phyloP scores from a whole-genome alignment of 2,888 invertebrate species.

The Mythimna albipuncta region DNA sequence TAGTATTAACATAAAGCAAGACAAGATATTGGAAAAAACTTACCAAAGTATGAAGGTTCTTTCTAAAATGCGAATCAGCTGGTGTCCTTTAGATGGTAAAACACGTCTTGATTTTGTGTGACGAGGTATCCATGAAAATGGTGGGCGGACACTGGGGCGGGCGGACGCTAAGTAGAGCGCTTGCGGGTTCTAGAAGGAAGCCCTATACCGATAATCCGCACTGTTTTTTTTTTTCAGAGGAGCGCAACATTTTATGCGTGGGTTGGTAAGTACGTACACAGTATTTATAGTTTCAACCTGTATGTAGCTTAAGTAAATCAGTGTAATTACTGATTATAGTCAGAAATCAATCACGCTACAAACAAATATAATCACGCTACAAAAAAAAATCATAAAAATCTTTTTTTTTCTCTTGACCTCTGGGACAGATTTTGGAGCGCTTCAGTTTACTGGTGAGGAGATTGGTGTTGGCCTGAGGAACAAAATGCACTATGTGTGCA shows the following conservation, averaged over 20 bases:
- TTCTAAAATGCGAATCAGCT: not conserved
- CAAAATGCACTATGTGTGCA: no score
- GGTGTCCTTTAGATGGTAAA: constrained; percentile 17
- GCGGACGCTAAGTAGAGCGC: constrained; percentile 76
- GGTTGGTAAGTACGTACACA: no score
- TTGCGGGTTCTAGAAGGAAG: constrained; percentile 78
- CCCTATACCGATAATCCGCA: constrained; percentile 83
- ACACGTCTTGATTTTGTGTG: constrained; percentile 32
- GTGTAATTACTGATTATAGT: no score
- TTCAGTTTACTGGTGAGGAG: no score
- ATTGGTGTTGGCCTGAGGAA: no score
- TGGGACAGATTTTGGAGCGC: no score
- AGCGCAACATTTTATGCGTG: constrained; percentile 68
- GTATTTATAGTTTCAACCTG: no score
- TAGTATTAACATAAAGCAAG: not conserved
- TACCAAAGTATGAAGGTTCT: constrained; percentile 46
- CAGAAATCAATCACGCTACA: no score
- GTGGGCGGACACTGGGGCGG: constrained; percentile 69
- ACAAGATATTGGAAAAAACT: constrained; percentile 2
- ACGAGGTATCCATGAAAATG: constrained; percentile 53
- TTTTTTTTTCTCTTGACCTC: no score
- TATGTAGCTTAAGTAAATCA: no score
- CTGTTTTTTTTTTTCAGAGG: constrained; percentile 78
- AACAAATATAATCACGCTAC: no score
- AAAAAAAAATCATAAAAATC: no score